Evolutionary conservation across 2,888 invertebrate genomes (phyloP), one percentile per base, ranked within the genome.

Genomic region (Agriopis aurantiaria): DNA sequence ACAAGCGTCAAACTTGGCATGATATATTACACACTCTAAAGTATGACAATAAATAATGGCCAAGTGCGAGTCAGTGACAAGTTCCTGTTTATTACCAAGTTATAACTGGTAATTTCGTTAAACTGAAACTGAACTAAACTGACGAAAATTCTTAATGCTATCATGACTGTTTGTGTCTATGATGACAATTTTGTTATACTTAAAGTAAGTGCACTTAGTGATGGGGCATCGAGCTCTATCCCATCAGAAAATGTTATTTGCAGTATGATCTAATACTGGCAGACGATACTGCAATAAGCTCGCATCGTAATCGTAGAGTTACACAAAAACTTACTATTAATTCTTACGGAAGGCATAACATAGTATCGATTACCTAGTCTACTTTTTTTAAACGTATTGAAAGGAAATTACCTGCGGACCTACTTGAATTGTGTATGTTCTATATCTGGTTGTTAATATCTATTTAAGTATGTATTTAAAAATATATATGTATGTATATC

Each of bases 171-270:
- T 49, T 41, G 14, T 41, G 59, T 17, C 10, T n/a, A 45, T 52
- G 8, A 57, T 58, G 48, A 45, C 23, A 5, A 55, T 64, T 69
- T 63, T 53, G 53, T 51, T 65, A 62, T 57, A 62, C 46, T 57
- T 69, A 51, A 46, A 49, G 53, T 58, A 68, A 63, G 59, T 63
- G 63, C 53, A 33, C 45, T 10, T 66, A 66, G 66, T 66, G 53
- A 65, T 49, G 17, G 33, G 12, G 49, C 57, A 57, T 61, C 65
- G 60, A 57, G 64, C 8, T 49, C 45, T 9, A 14, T 58, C 68
- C 57, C 71, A 61, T 71, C 68, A 65, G 57, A 65, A 68, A 64
- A 71, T 58, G 45, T 33, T 67, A 64, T 57, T 68, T 68, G 71
- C 65, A 71, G 65, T 65, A 33, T 33, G 55, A 60, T 55, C 14